These are phyloP conservation scores for Villa cingulata DNA, from an alignment of 2,888 invertebrate genomes.

Conservation along the genomic window DNA sequence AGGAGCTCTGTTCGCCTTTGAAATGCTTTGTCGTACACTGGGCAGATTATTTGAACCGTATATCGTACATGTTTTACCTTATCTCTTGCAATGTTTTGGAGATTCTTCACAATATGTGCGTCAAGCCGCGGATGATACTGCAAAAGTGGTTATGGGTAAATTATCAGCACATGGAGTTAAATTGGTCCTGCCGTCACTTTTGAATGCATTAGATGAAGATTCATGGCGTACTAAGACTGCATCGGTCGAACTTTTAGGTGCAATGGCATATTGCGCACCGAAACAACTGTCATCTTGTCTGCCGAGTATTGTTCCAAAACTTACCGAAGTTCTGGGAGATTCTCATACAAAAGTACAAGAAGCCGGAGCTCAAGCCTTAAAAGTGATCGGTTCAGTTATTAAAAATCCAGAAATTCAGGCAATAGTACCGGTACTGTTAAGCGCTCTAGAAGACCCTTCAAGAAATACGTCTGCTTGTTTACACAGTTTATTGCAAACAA, in stretches of 20 bases:
- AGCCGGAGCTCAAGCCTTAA: constrained; percentile 89
- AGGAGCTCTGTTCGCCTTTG: constrained; percentile 94
- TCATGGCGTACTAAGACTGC: constrained; percentile 98
- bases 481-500: constrained; percentile 85
- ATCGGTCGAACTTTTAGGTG: constrained; percentile 88
- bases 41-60: constrained; percentile 97
- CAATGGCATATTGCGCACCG: constrained; percentile 98
- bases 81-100: constrained; percentile 88
- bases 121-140: constrained; percentile 91
- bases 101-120: constrained; percentile 92
- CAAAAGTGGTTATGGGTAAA: constrained; percentile 89
- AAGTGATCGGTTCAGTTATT: constrained; percentile 94
- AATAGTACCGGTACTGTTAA: constrained; percentile 72
- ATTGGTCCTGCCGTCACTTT: constrained; percentile 82
- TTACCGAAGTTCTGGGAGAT: constrained; percentile 93
- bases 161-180: constrained; percentile 96
- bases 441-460: constrained; percentile 91
- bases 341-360: constrained; percentile 95
- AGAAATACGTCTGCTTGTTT: constrained; percentile 86
- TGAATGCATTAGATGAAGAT: constrained; percentile 90
- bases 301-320: constrained; percentile 94
- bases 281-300: constrained; percentile 96
- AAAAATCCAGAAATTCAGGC: constrained; percentile 97
- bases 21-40: constrained; percentile 79
- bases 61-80: constrained; percentile 91